phyloP scores from a whole-genome alignment of 2,113 vertebrate genomes.

The Catharus fuscescens region DNA sequence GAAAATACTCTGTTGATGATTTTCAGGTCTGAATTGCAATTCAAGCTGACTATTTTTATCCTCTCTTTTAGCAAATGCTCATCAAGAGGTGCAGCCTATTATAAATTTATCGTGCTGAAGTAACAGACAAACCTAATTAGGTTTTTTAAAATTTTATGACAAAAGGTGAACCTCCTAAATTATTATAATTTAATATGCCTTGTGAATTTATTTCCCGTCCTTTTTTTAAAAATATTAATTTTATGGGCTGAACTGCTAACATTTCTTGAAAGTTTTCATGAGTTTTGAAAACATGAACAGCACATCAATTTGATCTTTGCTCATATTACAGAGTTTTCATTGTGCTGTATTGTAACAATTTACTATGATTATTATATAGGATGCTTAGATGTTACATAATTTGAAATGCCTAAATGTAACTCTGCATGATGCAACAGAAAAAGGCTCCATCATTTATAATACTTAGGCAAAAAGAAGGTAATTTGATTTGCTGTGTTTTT shows the following conservation, averaged over 20 bases:
- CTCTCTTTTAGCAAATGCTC: conserved; percentile 55
- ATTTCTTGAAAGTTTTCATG: not conserved
- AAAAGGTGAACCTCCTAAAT: not conserved
- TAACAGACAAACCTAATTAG: not conserved
- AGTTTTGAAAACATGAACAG: conserved; percentile 7
- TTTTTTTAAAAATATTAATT: not conserved
- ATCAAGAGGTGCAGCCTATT: conserved; percentile 65
- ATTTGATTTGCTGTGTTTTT: conserved; percentile 71
- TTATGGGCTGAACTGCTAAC: not conserved
- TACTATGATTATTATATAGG: not conserved
- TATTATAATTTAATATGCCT: not conserved
- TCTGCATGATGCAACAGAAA: conserved; percentile 60
- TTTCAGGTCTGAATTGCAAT: conserved; percentile 8
- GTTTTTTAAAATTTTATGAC: not conserved
- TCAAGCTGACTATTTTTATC: not conserved
- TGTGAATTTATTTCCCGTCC: conserved; percentile 15
- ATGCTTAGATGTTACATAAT: conserved; percentile 29
- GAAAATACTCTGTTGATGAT: not conserved
- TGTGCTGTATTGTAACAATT: conserved; percentile 34
- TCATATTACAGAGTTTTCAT: conserved; percentile 4
- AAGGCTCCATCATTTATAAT: conserved; percentile 60
- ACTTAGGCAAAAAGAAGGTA: conserved; percentile 65
- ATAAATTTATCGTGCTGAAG: not conserved
- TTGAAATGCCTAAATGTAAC: conserved; percentile 44
- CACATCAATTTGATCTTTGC: conserved; percentile 17